Base-by-base conservation (phyloP, 2,888 invertebrate species). In the Nomada ferruginata region DNA sequence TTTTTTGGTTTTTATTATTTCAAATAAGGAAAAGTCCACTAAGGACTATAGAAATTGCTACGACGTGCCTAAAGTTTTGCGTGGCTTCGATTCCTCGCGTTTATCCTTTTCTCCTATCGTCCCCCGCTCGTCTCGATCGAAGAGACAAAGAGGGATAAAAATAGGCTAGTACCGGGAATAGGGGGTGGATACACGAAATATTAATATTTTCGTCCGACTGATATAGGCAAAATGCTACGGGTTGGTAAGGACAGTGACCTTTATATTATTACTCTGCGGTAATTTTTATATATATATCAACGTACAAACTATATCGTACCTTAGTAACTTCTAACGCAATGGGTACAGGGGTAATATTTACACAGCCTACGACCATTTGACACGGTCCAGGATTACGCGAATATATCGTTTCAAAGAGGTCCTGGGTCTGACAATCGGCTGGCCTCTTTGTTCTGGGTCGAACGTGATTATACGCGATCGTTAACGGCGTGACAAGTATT, bases 241-340 rank as follows among this genome's bases (percentile, higher is more conserved):
- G 79, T 84, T 79, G 83, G 77, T 86, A 85, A 80, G 83, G 85
- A 86, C 83, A 82, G 85, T 85, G 81, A 88, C 66, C 86, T 69
- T 68, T 87, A 86, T 83, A 85, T 85, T 83, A 83, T 84, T 79
- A 79, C 68, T 85, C 85, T 69, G 75, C 84, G 65, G 76, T 79
- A 83, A 74, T 84, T 81, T 79, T 74, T 75, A 78, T 84, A 79
- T 72, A 77, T 73, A 69, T 76, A 76, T 85, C 71, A 81, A 87
- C 88, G 84, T 88, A 88, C 83, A 88, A 88, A 88, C 85, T 88
- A 87, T 86, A 86, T 85, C 69, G 79, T 85, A 85, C 68, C 73
- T 85, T 84, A 83, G 72, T 84, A 85, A 87, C 65, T 64, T 84
- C 84, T 88, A 88, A 88, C 82, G 84, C 82, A 50, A 64, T 61